phyloP scores from a whole-genome alignment of 2,797 vertebrate genomes.

The Jordanella pulchra region DNA sequence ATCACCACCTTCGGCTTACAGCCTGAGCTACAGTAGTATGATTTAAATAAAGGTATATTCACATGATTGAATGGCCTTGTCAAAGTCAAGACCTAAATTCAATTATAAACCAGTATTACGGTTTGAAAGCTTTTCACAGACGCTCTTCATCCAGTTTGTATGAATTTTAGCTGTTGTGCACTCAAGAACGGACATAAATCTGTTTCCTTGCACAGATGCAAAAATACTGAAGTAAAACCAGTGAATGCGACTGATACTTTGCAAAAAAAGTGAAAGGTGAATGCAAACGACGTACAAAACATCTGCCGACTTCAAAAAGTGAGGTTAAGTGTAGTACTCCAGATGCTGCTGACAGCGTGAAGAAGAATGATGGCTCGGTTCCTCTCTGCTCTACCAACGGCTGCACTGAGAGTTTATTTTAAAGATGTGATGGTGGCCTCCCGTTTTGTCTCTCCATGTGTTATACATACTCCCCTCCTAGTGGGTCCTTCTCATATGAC shows the following conservation, averaged over 20 bases:
- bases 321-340: conserved; percentile 2
- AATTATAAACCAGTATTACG: neutral
- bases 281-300: neutral
- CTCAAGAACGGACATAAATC: neutral
- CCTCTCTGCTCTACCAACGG: conserved; percentile 7
- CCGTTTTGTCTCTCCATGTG: neutral
- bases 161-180: neutral
- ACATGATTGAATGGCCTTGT: neutral
- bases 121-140: neutral
- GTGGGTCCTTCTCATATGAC: neutral
- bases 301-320: neutral
- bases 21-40: neutral
- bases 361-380: neutral
- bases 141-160: neutral
- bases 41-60: neutral
- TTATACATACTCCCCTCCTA: neutral
- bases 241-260: neutral
- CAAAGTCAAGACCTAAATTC: neutral
- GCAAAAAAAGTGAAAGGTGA: neutral
- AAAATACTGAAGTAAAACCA: too few relatives aligned
- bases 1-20: too few relatives aligned
- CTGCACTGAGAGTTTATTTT: neutral
- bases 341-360: conserved; percentile 18
- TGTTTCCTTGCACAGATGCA: neutral
- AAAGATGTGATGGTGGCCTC: neutral